phyloP scores from a whole-genome alignment of 1,140 invertebrate species.

The Antheraea pernyi region DNA sequence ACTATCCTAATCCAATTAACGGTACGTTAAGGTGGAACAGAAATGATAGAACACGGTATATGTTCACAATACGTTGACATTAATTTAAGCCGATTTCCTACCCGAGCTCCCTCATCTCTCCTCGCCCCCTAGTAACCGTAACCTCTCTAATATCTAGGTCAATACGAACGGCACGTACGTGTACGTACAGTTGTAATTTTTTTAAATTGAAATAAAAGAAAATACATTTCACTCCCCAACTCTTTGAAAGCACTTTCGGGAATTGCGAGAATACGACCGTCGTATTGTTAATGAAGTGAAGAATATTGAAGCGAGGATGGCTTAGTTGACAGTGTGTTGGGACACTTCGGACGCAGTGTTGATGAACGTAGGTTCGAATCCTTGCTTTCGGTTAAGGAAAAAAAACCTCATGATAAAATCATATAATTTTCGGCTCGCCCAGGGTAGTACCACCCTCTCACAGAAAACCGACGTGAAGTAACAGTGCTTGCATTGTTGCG shows the following conservation, averaged over 20 bases:
- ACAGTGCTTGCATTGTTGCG: no score
- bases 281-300: background rate
- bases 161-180: slow-evolving; percentile 40
- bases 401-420: no score
- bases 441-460: no score
- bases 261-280: background rate
- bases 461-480: no score
- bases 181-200: slow-evolving; percentile 40
- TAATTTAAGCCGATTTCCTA: slow-evolving; percentile 20
- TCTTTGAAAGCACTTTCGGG: background rate
- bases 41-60: background rate
- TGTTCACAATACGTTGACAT: slow-evolving; percentile 9
- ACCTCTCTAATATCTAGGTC: slow-evolving; percentile 50
- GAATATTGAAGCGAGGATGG: no score
- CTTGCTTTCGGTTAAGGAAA: no score
- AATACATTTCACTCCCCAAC: background rate
- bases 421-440: no score
- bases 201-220: slow-evolving; percentile 46
- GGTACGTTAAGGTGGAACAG: background rate
- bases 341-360: no score
- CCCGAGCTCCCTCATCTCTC: background rate
- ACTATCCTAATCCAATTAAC: background rate
- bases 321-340: no score
- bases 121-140: slow-evolving; percentile 5
- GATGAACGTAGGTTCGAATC: no score